Base-by-base conservation (phyloP, 2,113 vertebrate genomes). In the Columbina picui region DNA sequence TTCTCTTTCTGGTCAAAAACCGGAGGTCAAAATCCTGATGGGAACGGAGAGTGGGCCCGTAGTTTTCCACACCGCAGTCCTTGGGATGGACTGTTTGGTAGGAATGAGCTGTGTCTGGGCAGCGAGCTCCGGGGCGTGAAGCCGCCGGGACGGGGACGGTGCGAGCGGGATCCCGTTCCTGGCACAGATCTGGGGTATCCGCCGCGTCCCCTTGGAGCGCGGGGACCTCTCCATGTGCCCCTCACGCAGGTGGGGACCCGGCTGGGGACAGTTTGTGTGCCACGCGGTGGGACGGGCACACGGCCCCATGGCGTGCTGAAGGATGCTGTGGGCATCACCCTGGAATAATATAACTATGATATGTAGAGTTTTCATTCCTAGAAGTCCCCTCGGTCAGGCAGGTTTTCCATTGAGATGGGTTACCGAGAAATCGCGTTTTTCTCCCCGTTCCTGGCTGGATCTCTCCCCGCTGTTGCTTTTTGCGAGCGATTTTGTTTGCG, bases 151-250 rank as follows among this genome's bases (percentile, higher is more conserved):
- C 7, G 18, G 49, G 34, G 30, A 45, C 12, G 19, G 38, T 38
- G 38, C 1, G 2, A 64, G 12, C 49, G 45, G 22, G 39, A 30
- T 75, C 69, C 32, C 14, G 0, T 0, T 80, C 43, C 61, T 2
- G 0, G 6, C 11, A 4, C 3, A 3, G 34, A 49, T 14, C 59
- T 52, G 21, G 34, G 11, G 38, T 86, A 30, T 17, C 21, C n/a
- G 15, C 84, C 13, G 19, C 3, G 2, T 79, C 41, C 71, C 1
- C 0, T 43, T 5, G 0, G 1, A 43, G 12, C 12, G 18, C 11
- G 4, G 41, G 38, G n/a, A 45, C 38, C 43, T 32, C 50, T 73
- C 21, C 38, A 15, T 7, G 3, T 32, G 60, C 17, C 32, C 50
- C 45, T 61, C 3, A 3, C 29, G 49, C 32, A 38, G n/a, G 19